Conservation (phyloP, 2,797 vertebrate species). For the Danio albolineatus region DNA sequence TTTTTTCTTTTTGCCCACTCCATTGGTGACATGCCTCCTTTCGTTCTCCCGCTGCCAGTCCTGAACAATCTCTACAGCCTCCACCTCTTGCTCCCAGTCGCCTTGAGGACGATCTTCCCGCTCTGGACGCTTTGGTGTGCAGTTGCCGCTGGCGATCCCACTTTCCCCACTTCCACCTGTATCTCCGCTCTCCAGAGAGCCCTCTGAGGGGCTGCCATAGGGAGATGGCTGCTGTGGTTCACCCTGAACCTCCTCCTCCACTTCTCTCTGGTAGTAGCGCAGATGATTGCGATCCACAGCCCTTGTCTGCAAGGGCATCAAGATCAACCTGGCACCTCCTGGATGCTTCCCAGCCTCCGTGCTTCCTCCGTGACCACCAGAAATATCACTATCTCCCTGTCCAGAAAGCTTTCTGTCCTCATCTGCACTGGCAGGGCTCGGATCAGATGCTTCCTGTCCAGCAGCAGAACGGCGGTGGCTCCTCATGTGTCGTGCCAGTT, state of each 20-base stretch:
- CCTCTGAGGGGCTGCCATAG: slow-evolving; percentile 83
- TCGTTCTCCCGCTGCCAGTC: slow-evolving; percentile 78
- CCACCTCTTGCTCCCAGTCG: slow-evolving; percentile 60
- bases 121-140: slow-evolving; percentile 80
- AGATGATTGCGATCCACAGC: slow-evolving; percentile 68
- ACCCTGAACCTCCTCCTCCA: slow-evolving; percentile 71
- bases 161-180: slow-evolving; percentile 83
- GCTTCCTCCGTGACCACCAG: slow-evolving; percentile 61
- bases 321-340: slow-evolving; percentile 68
- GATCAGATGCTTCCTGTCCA: slow-evolving; percentile 67
- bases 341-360: slow-evolving; percentile 72
- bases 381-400: slow-evolving; percentile 59
- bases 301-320: slow-evolving; percentile 70
- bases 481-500: slow-evolving; percentile 82
- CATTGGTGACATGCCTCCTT: slow-evolving; percentile 53
- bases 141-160: slow-evolving; percentile 85
- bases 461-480: slow-evolving; percentile 69
- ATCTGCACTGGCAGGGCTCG: slow-evolving; percentile 59
- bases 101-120: slow-evolving; percentile 56
- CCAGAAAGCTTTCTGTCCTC: slow-evolving; percentile 63
- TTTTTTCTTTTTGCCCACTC: slow-evolving; percentile 73
- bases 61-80: slow-evolving; percentile 72
- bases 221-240: slow-evolving; percentile 78
- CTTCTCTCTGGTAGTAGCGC: slow-evolving; percentile 73
- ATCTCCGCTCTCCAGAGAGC: slow-evolving; percentile 82